phyloP scores from a whole-genome alignment of 2,113 vertebrate species.

The Solea senegalensis region DNA sequence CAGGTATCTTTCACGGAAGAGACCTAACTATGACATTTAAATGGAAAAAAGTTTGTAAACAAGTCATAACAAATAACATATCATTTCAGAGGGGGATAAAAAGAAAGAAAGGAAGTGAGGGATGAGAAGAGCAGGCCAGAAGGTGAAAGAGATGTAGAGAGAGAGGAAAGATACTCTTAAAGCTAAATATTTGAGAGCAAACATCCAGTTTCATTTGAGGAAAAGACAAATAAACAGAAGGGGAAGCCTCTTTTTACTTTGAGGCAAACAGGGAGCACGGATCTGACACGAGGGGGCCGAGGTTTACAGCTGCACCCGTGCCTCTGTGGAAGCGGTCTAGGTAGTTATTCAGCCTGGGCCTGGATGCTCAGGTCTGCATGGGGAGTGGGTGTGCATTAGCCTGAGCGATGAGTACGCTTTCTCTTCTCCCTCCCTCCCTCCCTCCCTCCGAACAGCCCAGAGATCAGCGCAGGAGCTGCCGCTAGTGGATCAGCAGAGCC shows the following conservation, averaged over 20 bases:
- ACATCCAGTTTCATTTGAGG: slow-evolving; percentile 34
- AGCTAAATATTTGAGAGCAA: slow-evolving; percentile 37
- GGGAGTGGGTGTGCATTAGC: slow-evolving; percentile 71
- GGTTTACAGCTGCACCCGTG: neutral
- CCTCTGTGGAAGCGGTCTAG: slow-evolving; percentile 31
- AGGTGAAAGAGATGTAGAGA: slow-evolving; percentile 16
- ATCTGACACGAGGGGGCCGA: slow-evolving; percentile 14
- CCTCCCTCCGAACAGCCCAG: slow-evolving; percentile 83
- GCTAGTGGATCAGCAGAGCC: slow-evolving; percentile 94
- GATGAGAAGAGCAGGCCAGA: slow-evolving; percentile 11
- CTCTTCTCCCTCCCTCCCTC: slow-evolving; percentile 17
- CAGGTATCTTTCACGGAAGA: neutral
- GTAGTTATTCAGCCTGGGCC: slow-evolving; percentile 63
- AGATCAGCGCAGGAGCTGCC: slow-evolving; percentile 98
- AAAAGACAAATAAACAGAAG: slow-evolving; percentile 57
- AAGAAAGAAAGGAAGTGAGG: neutral
- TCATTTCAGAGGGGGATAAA: neutral
- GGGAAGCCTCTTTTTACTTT: slow-evolving; percentile 11
- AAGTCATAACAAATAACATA: neutral
- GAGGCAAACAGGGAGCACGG: slow-evolving; percentile 20
- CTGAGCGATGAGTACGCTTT: slow-evolving; percentile 33
- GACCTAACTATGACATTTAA: slow-evolving; percentile 1
- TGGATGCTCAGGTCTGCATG: slow-evolving; percentile 79
- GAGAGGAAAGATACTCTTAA: slow-evolving; percentile 12
- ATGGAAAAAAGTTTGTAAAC: neutral